phyloP scores from a whole-genome alignment of 2,113 vertebrate species.

The Hydropotes inermis region DNA sequence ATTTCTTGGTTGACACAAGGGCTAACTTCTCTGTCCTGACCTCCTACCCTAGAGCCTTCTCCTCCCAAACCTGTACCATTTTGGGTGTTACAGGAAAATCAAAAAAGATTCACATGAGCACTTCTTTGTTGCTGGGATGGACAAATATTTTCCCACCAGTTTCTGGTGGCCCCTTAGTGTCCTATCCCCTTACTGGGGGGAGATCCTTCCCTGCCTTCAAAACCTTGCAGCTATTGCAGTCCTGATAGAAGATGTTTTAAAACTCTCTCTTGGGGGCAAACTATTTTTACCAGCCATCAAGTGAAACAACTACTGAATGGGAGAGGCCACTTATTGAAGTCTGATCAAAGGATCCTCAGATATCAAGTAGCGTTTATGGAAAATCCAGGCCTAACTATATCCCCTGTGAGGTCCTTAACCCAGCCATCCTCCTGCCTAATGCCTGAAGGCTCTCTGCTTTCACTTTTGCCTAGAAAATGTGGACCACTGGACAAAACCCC shows the following conservation, averaged over 20 bases:
- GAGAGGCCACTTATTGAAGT: background rate
- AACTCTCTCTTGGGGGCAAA: background rate
- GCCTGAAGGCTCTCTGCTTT: rapidly evolving
- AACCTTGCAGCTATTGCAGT: background rate
- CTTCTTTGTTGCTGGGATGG: background rate
- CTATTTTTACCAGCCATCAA: background rate
- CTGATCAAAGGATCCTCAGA: background rate
- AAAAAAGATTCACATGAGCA: background rate
- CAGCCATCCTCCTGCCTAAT: background rate
- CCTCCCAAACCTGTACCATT: background rate
- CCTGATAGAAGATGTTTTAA: background rate
- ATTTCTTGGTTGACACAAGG: background rate
- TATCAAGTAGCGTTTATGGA: background rate
- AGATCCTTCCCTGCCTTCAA: background rate
- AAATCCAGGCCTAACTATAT: background rate
- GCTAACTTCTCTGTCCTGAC: background rate
- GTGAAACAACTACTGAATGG: background rate
- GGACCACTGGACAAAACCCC: background rate
- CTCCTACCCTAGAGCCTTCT: background rate
- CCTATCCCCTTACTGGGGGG: background rate
- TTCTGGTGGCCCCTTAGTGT: background rate
- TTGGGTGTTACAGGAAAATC: background rate
- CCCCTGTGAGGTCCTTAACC: background rate
- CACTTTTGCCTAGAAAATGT: background rate
- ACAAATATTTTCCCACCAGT: background rate